Conservation (phyloP, 2,113 vertebrate species). For the Papio anubis region DNA sequence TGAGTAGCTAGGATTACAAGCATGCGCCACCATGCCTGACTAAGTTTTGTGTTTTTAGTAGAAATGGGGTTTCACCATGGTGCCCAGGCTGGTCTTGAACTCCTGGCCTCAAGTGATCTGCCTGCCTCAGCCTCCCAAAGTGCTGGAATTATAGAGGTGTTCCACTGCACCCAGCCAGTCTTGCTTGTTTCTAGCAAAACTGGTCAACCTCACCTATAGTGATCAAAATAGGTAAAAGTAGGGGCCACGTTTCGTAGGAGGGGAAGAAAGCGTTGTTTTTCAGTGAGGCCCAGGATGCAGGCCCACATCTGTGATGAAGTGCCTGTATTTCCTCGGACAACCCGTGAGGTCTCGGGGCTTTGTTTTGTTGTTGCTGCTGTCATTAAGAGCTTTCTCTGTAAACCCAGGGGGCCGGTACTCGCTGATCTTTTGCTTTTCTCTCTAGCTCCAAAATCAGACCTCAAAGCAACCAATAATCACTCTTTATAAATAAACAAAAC, state of each 20-base stretch:
- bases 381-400: neutral
- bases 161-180: neutral
- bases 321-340: neutral
- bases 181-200: neutral
- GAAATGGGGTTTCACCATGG: too few species aligned
- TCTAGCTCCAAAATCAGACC: neutral
- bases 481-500: neutral
- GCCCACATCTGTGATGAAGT: neutral
- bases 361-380: neutral
- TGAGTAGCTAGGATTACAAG: too few species aligned
- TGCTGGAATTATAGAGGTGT: too few species aligned
- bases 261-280: neutral
- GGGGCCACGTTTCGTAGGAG: neutral
- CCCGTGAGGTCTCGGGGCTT: neutral
- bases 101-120: too few species aligned
- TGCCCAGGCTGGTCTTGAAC: too few species aligned
- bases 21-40: too few species aligned
- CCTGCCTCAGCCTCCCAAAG: too few species aligned
- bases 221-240: neutral
- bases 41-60: too few species aligned
- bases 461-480: neutral
- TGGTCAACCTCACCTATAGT: neutral
- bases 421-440: neutral
- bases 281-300: neutral
- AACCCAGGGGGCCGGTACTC: neutral